These are phyloP conservation scores for Drosophila pectinifera DNA, from an alignment of 1,140 invertebrate species.

Conservation along the genomic window DNA sequence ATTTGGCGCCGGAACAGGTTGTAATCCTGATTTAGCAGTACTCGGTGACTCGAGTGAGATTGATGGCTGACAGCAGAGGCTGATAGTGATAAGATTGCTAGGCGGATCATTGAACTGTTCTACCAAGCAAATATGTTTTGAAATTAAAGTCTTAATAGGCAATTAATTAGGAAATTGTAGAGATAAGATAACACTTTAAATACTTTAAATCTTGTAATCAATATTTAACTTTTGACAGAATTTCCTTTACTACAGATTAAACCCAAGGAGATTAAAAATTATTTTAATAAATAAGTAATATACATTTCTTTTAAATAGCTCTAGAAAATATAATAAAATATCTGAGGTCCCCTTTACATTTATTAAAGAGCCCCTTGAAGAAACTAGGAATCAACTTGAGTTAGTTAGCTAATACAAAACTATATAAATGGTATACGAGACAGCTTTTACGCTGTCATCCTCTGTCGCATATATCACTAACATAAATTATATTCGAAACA, in stretches of 20 bases:
- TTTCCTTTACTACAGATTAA: no score
- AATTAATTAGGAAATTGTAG: constrained; percentile 25
- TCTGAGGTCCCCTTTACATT: no score
- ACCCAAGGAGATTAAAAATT: no score
- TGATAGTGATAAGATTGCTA: constrained; percentile 29
- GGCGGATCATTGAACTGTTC: constrained; percentile 46
- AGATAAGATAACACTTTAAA: constrained; percentile 23
- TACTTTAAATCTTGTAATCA: neutral
- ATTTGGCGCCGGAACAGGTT: constrained; percentile 31
- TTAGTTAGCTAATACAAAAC: neutral
- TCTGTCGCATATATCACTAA: constrained; percentile 46
- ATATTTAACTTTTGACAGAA: neutral
- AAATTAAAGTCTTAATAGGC: constrained; percentile 22
- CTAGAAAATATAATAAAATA: neutral
- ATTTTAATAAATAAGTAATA: no score
- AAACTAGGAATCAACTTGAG: neutral
- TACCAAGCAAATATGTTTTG: constrained; percentile 14
- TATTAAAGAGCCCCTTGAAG: neutral
- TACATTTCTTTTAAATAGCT: neutral
- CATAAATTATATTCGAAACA: constrained; percentile 34
- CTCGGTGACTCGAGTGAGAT: constrained; percentile 3
- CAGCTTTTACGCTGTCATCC: constrained; percentile 31
- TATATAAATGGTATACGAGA: constrained; percentile 6
- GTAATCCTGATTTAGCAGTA: constrained; percentile 35
- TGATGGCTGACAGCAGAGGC: constrained; percentile 35